Percentiles rank a stretch among this genome's conserved stretches.
Evolutionary conservation across 2,797 vertebrate genomes (phyloP).

Genomic region (Gymnopithys bicolor): DNA sequence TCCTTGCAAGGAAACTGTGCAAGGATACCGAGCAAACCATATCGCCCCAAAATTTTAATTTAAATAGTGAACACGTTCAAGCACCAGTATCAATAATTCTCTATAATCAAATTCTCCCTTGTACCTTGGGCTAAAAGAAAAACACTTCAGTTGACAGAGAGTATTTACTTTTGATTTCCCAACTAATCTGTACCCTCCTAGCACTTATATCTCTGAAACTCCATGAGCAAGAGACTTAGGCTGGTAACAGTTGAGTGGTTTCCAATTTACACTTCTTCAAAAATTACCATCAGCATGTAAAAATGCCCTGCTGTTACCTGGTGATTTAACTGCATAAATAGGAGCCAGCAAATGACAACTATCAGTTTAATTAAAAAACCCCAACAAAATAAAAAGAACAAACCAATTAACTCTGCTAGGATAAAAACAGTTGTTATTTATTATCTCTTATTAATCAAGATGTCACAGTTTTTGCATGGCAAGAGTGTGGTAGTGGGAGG

Average conservation of each 20-base stretch:
- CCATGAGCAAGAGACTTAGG: rapidly evolving
- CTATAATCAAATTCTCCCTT: not conserved
- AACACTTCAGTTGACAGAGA: not conserved
- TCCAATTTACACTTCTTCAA: not conserved
- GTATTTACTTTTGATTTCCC: not conserved
- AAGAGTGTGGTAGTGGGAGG: not conserved
- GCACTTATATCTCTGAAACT: not conserved
- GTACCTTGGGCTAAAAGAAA: not conserved
- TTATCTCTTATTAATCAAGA: not conserved
- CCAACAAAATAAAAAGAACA: not conserved
- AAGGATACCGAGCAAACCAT: not conserved
- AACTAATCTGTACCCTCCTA: not conserved
- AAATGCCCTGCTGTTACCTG: not conserved
- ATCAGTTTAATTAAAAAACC: not conserved
- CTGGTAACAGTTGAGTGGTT: not conserved
- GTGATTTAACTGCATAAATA: not conserved
- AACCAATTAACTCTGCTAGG: not conserved
- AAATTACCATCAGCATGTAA: not conserved
- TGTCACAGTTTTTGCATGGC: not conserved
- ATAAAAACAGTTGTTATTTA: not conserved
- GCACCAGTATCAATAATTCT: not conserved
- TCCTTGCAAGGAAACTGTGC: not conserved
- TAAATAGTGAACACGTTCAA: not conserved
- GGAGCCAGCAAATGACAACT: not conserved
- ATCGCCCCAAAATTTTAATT: not conserved